Evolutionary conservation across 2,797 vertebrate species (phyloP).

Genomic region (Neoniphon sammara): DNA sequence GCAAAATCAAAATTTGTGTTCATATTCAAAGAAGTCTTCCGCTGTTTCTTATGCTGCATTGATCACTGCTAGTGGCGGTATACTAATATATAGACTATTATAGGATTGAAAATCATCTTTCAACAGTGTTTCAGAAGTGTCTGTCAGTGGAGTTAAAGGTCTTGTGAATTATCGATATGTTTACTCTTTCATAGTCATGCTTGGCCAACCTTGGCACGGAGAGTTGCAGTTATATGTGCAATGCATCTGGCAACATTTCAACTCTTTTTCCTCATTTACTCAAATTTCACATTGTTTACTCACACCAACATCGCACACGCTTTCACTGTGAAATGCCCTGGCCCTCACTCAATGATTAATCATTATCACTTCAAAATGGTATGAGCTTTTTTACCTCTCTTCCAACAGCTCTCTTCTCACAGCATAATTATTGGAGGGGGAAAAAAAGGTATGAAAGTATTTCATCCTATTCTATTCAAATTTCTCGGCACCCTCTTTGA

Average conservation of each 20-base stretch:
- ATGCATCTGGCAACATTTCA: neutral
- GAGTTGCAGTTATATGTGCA: neutral
- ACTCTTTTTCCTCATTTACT: constrained; percentile 17
- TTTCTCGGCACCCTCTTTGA: constrained; percentile 79
- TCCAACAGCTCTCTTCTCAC: constrained; percentile 21
- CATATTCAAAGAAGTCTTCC: constrained; percentile 21
- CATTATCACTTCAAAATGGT: constrained; percentile 58
- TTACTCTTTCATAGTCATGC: constrained; percentile 18
- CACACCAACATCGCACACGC: constrained; percentile 12
- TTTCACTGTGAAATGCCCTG: constrained; percentile 15
- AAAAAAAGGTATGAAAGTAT: constrained; percentile 50
- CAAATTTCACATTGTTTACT: constrained; percentile 38
- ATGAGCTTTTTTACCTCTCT: constrained; percentile 6
- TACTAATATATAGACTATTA: constrained; percentile 6
- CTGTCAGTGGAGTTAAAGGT: constrained; percentile 14
- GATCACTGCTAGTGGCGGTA: constrained; percentile 1
- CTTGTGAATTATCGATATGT: constrained; percentile 51
- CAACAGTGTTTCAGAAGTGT: constrained; percentile 10
- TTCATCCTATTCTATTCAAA: constrained; percentile 81
- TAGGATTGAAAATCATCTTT: neutral
- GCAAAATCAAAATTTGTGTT: constrained; percentile 47
- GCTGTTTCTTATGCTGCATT: constrained; percentile 1
- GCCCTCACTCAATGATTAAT: constrained; percentile 47
- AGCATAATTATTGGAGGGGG: constrained; percentile 61
- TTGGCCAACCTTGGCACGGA: constrained; percentile 8